Evolutionary conservation across 1,140 invertebrate genomes (phyloP), one percentile per base, ranked within the genome.

Genomic region (Hermetia illucens): DNA sequence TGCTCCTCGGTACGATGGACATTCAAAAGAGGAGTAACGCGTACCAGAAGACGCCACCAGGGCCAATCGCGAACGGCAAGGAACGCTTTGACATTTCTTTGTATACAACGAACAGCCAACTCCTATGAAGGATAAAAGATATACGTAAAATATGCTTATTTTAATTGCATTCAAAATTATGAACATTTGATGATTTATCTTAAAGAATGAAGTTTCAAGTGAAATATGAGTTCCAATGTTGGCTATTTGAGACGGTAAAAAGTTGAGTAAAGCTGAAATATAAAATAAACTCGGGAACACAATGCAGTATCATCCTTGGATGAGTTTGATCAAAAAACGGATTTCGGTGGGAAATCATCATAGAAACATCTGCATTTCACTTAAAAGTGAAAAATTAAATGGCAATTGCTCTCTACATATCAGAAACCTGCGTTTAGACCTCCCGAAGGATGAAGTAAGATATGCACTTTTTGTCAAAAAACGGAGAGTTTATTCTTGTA

Each of bases 1-100:
- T 91, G 80, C 61, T 94, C 85, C 58, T 95, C 90, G 12, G 88
- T 92, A 38, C 89, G 72, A 58, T 93, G 85, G 4, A 94, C 89
- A 55, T 91, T 90, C 15, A 95, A 68, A 36, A 95, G 67, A 15
- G 91, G 91, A 27, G 84, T 80, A 21, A 95, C 82, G 47, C 87
- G 79, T 16, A 91, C 80, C 52, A 92, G 75, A 33, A 95, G 68
- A 37, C 86, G 69, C 90, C 91, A 95, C 91, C 90, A 95, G 4
- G 85, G 79, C 91, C 91, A 96, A 61, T 90, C 85, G 32, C 84
- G 70, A 1, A 95, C 85, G 21, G 77, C 73, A 56, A 94, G 73
- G 54, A 91, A 83, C 47, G 89, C 91, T 44, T 84, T 75, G 2
- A 95, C 86, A 67, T 95, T 95, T 39, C 84, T 74, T 55, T 95